Conservation (phyloP, 1,140 invertebrate species). For the Drosophila teissieri region DNA sequence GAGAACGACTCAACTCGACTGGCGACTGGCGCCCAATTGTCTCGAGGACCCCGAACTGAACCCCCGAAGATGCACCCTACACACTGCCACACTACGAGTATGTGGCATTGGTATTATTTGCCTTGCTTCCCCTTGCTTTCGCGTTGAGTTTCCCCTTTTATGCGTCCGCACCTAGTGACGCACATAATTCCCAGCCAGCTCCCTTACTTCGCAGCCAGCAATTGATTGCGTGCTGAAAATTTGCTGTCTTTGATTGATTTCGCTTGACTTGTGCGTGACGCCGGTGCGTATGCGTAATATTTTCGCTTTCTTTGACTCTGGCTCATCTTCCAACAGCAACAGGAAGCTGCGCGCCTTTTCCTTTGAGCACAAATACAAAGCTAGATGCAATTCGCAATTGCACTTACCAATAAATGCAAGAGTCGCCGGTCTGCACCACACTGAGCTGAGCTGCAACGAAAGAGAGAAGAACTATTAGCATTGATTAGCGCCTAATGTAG, state of each 20-base stretch:
- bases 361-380: no score
- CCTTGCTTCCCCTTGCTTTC: not conserved
- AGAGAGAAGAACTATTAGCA: slow-evolving; percentile 45
- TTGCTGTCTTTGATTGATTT: slow-evolving; percentile 73
- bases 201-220: slow-evolving; percentile 22
- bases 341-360: slow-evolving; percentile 47
- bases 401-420: slow-evolving; percentile 74
- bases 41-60: slow-evolving; percentile 56
- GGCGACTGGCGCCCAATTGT: slow-evolving; percentile 65
- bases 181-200: slow-evolving; percentile 6
- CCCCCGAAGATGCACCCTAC: slow-evolving; percentile 18
- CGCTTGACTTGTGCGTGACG: slow-evolving; percentile 47
- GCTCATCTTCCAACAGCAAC: not conserved
- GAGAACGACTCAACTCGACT: slow-evolving; percentile 25
- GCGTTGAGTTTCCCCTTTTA: not conserved
- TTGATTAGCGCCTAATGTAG: slow-evolving; percentile 49
- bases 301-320: not conserved
- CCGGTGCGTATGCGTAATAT: slow-evolving; percentile 52
- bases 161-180: slow-evolving; percentile 54
- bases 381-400: no score
- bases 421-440: slow-evolving; percentile 28
- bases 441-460: slow-evolving; percentile 25
- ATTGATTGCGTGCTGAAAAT: slow-evolving; percentile 76
- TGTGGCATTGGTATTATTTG: not conserved
- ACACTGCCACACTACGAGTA: not conserved